Base-by-base conservation (phyloP, 2,797 vertebrate species). In the Cichlasoma orientale region DNA sequence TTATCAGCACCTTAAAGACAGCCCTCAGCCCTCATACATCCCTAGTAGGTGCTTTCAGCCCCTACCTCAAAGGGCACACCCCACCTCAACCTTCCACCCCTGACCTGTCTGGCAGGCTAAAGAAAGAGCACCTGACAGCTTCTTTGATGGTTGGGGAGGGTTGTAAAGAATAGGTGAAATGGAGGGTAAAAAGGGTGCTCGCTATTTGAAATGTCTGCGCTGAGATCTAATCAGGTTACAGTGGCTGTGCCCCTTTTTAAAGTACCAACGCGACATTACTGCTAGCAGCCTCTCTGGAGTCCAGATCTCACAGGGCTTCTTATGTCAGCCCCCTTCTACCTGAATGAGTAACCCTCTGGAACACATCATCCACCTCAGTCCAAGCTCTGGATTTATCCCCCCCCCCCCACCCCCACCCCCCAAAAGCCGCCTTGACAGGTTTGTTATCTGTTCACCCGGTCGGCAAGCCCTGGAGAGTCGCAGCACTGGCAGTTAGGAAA, bases 371-470 rank as follows among this genome's bases (percentile, higher is more conserved):
- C 96, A 93, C 94, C 92, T 92, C 90, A 75, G 82, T 93, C 93
- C 84, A 92, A 95, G 94, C 89, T 91, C 92, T 93, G 93, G 93
- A 96, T 96, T 96, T 95, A 95, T 96, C 94, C 94, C 95, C 31
- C 31, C 6, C 29, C 93, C 88, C 94, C 95, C 9, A 10, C 33
- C 93, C 88, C 94, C 9, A 10, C 33, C 93, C 88, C 94, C 95
- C 94, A 94, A 95, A 97, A 96, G 92, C 94, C 83, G 93, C 95
- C 94, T 95, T 95, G 94, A 96, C 96, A 97, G 96, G 95, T 97
- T 96, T 97, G 94, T 97, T 97, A 97, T 97, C 96, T 97, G 95
- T 95, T 97, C 94, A 94, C 94, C 95, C 93, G 88, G 94, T 96
- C 90, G 91, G 93, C 82, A 82, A 96, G 93, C 95, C 96, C 97